These are phyloP conservation scores for Rhogogaster chlorosoma DNA, from an alignment of 2,888 invertebrate genomes.

Conservation along the genomic window DNA sequence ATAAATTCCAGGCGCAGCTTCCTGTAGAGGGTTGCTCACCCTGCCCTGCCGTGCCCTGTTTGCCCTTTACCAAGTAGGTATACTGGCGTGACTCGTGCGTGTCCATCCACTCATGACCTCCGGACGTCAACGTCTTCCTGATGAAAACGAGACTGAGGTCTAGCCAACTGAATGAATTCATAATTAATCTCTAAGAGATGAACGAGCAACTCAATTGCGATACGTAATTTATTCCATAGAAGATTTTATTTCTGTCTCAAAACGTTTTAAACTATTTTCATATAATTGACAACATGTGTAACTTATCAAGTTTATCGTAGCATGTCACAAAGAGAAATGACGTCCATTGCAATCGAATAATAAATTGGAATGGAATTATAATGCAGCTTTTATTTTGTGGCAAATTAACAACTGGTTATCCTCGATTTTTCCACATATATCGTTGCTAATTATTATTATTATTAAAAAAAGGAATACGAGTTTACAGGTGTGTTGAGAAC, in stretches of 20 bases:
- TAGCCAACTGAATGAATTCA: conserved; percentile 3
- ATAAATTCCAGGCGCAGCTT: conserved; percentile 48
- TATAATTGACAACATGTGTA: background rate
- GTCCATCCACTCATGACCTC: conserved; percentile 17
- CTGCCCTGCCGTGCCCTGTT: background rate
- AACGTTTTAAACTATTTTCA: background rate
- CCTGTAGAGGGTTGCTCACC: conserved; percentile 18
- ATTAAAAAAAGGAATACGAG: background rate
- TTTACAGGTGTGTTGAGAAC: conserved; percentile 54
- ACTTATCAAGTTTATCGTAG: background rate
- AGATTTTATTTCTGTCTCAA: background rate
- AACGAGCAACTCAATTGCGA: background rate
- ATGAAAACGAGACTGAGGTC: background rate
- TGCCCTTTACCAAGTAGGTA: background rate
- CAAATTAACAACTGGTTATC: background rate
- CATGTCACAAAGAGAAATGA: background rate
- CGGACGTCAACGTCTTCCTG: conserved; percentile 15
- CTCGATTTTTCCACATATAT: background rate
- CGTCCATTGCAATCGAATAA: background rate
- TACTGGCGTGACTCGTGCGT: background rate
- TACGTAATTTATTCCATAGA: background rate
- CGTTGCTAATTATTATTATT: background rate
- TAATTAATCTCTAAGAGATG: background rate
- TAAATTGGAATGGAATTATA: background rate
- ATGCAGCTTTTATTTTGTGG: background rate